Conservation (phyloP, 2,888 invertebrate species). For the Drosophila anceps region DNA sequence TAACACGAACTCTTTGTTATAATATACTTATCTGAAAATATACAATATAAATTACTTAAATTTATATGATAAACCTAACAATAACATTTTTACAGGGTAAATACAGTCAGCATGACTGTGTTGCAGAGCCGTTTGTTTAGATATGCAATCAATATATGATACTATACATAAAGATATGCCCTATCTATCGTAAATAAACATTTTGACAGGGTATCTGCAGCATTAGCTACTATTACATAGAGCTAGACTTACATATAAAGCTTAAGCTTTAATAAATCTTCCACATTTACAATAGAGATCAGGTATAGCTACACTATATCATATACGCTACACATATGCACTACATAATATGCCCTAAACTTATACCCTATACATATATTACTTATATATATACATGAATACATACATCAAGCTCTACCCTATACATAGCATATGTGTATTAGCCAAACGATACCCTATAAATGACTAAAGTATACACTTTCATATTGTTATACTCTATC, state of each 20-base stretch:
- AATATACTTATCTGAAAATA: background rate
- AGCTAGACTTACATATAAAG: background rate
- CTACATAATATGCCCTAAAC: too few species aligned
- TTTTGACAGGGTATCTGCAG: background rate
- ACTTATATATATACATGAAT: background rate
- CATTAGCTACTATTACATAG: background rate
- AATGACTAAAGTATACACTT: background rate
- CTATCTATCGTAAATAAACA: background rate
- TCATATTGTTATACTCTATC: background rate
- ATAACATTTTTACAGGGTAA: constrained; percentile 1
- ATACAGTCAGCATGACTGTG: background rate
- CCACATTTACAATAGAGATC: background rate
- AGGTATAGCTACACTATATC: background rate
- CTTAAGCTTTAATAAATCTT: background rate
- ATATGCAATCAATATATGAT: too few species aligned
- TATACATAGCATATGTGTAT: background rate
- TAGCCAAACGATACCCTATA: background rate
- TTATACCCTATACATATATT: background rate
- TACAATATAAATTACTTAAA: background rate
- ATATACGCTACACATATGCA: background rate
- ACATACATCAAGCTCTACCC: background rate
- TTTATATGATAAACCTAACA: background rate
- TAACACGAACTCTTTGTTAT: background rate
- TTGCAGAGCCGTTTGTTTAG: background rate
- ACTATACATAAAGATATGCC: too few species aligned